These are phyloP conservation scores for Aporrectodea caliginosa DNA, from an alignment of 1,140 invertebrate genomes.

Conservation along the genomic window DNA sequence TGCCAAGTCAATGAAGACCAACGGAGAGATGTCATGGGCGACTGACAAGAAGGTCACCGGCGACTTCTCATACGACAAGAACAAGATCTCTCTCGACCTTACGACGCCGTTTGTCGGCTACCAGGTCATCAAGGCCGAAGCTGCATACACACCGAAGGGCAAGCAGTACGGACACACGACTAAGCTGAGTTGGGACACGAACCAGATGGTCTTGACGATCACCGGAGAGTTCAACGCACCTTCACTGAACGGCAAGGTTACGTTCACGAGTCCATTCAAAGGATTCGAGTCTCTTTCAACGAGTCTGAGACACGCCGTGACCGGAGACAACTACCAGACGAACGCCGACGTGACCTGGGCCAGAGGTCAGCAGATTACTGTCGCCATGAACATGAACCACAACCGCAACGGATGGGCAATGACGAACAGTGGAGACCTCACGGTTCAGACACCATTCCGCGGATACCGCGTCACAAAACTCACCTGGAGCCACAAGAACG, in stretches of 20 bases:
- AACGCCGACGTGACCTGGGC: slow-evolving; percentile 27
- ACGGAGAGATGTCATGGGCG: slow-evolving; percentile 37
- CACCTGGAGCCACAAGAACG: slow-evolving; percentile 24
- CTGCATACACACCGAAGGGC: slow-evolving; percentile 20
- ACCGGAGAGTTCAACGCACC: background rate
- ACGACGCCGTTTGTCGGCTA: slow-evolving; percentile 36
- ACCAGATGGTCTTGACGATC: slow-evolving; percentile 11
- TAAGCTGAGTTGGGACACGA: slow-evolving; percentile 7
- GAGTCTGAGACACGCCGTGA: background rate
- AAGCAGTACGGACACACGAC: background rate
- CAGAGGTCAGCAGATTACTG: slow-evolving; percentile 10
- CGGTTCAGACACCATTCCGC: slow-evolving; percentile 35
- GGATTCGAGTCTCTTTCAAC: slow-evolving; percentile 16
- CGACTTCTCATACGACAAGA: slow-evolving; percentile 24
- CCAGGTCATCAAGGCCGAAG: slow-evolving; percentile 20
- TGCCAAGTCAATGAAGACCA: slow-evolving; percentile 24
- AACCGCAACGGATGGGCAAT: slow-evolving; percentile 16
- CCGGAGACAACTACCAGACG: background rate
- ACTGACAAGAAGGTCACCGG: slow-evolving; percentile 36
- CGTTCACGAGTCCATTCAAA: slow-evolving; percentile 12
- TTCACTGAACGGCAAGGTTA: slow-evolving; percentile 18
- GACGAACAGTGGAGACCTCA: slow-evolving; percentile 32
- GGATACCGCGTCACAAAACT: slow-evolving; percentile 29
- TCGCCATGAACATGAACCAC: slow-evolving; percentile 17
- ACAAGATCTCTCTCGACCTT: slow-evolving; percentile 26